Base-by-base conservation (phyloP, 30 jellyfish, hydroid and myxozoan species). In the Cassiopea andromeda region DNA sequence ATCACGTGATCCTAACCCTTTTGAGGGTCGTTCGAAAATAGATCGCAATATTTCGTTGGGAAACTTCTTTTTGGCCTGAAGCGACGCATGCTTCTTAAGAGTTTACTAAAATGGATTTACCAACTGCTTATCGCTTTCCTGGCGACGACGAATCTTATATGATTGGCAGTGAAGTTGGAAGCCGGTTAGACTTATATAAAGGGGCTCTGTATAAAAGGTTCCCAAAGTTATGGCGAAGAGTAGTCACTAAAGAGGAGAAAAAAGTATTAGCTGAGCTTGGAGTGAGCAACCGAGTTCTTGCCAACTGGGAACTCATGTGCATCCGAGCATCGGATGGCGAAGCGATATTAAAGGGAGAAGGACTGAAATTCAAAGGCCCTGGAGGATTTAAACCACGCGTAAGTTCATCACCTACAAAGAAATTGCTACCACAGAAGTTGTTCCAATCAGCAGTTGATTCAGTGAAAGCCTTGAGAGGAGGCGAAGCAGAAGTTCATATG, bases 161-260 rank as follows among this genome's bases (percentile, higher is more conserved):
- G 97, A 89, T 94, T 19, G 98, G 98, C 0, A 90, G 97, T 78
- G 98, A 94, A 80, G 98, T 90, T 14, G 98, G 98, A 6, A 78
- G 85, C 46, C 89, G 84, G 58, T 49, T 94, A 67, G 93, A 78
- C 50, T 83, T 76, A 15, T 94, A 73, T 87, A 94, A 94, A 76
- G 98, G 98, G 1, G 97, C 97, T 2, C 88, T 94, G 46, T 94
- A 94, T 78, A 94, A 94, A 79, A 90, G 82, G 84, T 94, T 83
- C 76, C 97, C 98, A 2, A 85, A 93, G 48, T 67, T 94, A 61
- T 85, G 93, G 97, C 88, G 97, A 60, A 82, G 97, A 57, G 84
- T 94, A 47, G 87, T 94, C 44, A 90, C 92, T 14, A 83, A 74
- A 64, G 97, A 90, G 1, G 98, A 94, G 67, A 87, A 97, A 77